Evolutionary conservation across 2,888 invertebrate species (phyloP).

Genomic region (Microctonus hyperodae): DNA sequence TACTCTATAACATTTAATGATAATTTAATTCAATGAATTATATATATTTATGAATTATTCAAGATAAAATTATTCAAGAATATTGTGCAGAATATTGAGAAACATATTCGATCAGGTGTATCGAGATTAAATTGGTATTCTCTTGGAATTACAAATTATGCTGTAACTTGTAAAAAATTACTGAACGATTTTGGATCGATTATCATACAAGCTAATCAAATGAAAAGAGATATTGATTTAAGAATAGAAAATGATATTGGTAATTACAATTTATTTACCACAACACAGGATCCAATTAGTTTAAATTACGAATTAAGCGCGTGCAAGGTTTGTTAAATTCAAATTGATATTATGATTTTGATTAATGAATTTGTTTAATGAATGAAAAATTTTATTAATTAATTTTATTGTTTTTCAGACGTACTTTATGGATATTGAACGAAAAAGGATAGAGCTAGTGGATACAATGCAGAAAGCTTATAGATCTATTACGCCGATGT

Average conservation of each 20-base stretch:
- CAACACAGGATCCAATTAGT: slow-evolving; percentile 19
- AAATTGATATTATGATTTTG: neutral
- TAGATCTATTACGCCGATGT: slow-evolving; percentile 79
- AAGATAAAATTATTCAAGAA: slow-evolving; percentile 74
- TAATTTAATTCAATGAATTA: too few species aligned
- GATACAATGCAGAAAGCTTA: slow-evolving; percentile 77
- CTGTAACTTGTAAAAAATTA: slow-evolving; percentile 66
- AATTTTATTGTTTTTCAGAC: slow-evolving; percentile 61
- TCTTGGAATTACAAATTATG: slow-evolving; percentile 80
- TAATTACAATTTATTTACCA: slow-evolving; percentile 51
- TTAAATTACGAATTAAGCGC: slow-evolving; percentile 36
- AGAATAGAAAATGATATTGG: slow-evolving; percentile 49
- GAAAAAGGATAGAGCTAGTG: slow-evolving; percentile 73
- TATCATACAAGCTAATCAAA: slow-evolving; percentile 73
- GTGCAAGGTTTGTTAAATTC: slow-evolving; percentile 45
- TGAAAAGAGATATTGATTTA: slow-evolving; percentile 50
- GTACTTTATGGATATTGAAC: slow-evolving; percentile 77
- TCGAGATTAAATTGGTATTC: slow-evolving; percentile 88
- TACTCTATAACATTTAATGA: slow-evolving; percentile 12
- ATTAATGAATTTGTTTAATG: neutral
- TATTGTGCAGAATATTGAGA: slow-evolving; percentile 75
- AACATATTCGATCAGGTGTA: slow-evolving; percentile 80
- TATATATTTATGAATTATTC: too few species aligned
- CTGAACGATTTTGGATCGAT: slow-evolving; percentile 72
- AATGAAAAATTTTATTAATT: neutral